Percentiles rank a stretch among this genome's conserved stretches.
phyloP scores from a whole-genome alignment of 2,797 vertebrate genomes.

The Lagocephalus sceleratus region DNA sequence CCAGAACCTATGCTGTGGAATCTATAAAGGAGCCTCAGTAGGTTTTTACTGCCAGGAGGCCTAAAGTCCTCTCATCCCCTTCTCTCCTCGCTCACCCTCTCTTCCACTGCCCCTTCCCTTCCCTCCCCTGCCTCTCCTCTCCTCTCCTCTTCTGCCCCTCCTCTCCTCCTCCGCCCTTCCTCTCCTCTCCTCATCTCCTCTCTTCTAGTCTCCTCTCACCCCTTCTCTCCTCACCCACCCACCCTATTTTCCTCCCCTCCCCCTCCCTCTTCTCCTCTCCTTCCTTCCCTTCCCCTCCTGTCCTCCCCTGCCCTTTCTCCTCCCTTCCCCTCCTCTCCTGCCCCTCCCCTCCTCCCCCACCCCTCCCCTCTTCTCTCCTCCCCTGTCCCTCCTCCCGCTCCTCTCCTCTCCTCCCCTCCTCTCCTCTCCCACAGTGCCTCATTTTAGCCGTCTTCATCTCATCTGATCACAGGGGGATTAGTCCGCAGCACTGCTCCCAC shows the following conservation, averaged over 20 bases:
- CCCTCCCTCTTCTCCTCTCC: neutral
- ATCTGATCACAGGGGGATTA: slow-evolving; percentile 56
- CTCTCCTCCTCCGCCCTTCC: slow-evolving; percentile 2
- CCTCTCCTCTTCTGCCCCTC: slow-evolving; percentile 13
- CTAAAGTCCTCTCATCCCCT: too few species aligned
- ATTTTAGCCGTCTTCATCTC: slow-evolving; percentile 48
- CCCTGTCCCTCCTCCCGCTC: neutral
- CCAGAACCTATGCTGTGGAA: too few species aligned
- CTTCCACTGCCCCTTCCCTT: too few species aligned
- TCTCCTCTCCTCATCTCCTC: neutral
- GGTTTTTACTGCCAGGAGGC: too few species aligned
- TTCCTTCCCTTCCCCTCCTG: neutral
- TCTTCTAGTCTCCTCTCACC: neutral
- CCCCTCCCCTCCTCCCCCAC: slow-evolving; percentile 25
- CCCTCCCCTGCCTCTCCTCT: slow-evolving; percentile 15
- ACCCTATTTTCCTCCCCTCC: neutral
- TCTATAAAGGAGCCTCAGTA: too few species aligned
- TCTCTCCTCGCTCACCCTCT: too few species aligned
- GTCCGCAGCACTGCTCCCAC: slow-evolving; percentile 20
- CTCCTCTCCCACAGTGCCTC: slow-evolving; percentile 33
- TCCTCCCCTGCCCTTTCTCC: neutral
- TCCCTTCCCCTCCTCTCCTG: neutral
- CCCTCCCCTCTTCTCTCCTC: slow-evolving; percentile 5
- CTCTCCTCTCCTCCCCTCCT: slow-evolving; percentile 1
- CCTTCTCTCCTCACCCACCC: slow-evolving; percentile 6